Evolutionary conservation across 1,140 invertebrate species (phyloP).

Genomic region (Heliconius nattereri): DNA sequence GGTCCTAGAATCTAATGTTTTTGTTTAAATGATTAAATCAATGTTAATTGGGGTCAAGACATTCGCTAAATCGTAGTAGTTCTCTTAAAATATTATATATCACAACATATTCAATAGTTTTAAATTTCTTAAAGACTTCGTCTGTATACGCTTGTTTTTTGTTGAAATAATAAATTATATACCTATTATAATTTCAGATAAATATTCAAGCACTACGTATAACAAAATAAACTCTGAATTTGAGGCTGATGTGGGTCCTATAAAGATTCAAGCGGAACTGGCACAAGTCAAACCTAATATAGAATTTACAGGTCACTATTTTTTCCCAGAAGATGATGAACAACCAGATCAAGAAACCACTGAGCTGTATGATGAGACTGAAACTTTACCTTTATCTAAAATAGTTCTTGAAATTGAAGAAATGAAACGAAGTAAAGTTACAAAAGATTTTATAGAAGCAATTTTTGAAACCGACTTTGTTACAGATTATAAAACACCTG

Average conservation of each 20-base stretch:
- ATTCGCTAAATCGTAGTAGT: too few species aligned
- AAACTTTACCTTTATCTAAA: constrained; percentile 13
- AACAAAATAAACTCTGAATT: constrained; percentile 33
- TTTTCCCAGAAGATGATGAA: constrained; percentile 70
- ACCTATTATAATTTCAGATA: constrained; percentile 50
- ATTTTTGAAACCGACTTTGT: constrained; percentile 65
- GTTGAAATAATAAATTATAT: too few species aligned
- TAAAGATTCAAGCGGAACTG: constrained; percentile 67
- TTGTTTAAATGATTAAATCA: too few species aligned
- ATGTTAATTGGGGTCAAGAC: too few species aligned
- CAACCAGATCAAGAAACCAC: constrained; percentile 29
- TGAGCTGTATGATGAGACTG: constrained; percentile 17
- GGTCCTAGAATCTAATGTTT: too few species aligned
- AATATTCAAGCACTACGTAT: constrained; percentile 36
- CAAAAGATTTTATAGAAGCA: constrained; percentile 71
- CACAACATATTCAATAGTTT: too few species aligned
- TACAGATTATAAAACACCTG: constrained; percentile 44
- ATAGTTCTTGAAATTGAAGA: constrained; percentile 60
- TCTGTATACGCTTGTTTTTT: too few species aligned
- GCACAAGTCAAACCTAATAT: constrained; percentile 55
- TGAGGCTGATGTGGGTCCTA: constrained; percentile 46
- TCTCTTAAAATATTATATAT: too few species aligned
- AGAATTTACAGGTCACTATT: constrained; percentile 71
- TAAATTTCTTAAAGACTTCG: too few species aligned
- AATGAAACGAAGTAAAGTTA: constrained; percentile 57